These are phyloP conservation scores for Takifugu rubripes DNA, from an alignment of 2,797 vertebrate genomes.

Conservation along the genomic window DNA sequence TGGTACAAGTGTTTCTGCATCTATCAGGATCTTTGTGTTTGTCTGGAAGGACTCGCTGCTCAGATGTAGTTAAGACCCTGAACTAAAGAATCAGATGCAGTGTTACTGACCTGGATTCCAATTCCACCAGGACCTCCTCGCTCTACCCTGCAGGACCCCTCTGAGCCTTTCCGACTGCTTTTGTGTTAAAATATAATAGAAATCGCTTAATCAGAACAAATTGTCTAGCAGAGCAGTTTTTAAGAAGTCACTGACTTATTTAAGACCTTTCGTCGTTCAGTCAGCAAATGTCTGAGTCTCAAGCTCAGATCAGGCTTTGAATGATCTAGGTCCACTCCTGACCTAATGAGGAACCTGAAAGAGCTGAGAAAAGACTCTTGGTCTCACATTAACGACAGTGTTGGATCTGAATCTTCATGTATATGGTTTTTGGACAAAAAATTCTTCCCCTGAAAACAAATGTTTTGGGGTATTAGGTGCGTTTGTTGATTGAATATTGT, in stretches of 20 bases:
- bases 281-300: constrained; percentile 24
- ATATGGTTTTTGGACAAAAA: too few relatives aligned
- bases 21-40: not conserved
- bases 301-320: constrained; percentile 5
- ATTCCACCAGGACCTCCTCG: constrained; percentile 21
- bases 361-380: too few relatives aligned
- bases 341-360: not conserved
- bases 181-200: constrained; percentile 18
- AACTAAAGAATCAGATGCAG: constrained; percentile 8
- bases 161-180: constrained; percentile 23
- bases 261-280: constrained; percentile 14
- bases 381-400: too few relatives aligned
- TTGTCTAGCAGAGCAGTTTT: constrained; percentile 11
- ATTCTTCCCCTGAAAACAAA: too few relatives aligned
- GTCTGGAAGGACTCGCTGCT: constrained; percentile 10
- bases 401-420: too few relatives aligned
- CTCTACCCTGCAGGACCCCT: constrained; percentile 28
- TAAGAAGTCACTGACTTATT: constrained; percentile 14
- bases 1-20: not conserved
- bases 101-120: constrained; percentile 29
- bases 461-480: too few relatives aligned
- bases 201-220: constrained; percentile 20
- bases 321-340: not conserved
- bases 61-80: constrained; percentile 7
- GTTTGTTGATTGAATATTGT: too few relatives aligned